A percentile compares a stretch with the other conserved stretches of the same genome.
phyloP scores from a whole-genome alignment of 2,113 vertebrate species.

The Tetrao urogallus region DNA sequence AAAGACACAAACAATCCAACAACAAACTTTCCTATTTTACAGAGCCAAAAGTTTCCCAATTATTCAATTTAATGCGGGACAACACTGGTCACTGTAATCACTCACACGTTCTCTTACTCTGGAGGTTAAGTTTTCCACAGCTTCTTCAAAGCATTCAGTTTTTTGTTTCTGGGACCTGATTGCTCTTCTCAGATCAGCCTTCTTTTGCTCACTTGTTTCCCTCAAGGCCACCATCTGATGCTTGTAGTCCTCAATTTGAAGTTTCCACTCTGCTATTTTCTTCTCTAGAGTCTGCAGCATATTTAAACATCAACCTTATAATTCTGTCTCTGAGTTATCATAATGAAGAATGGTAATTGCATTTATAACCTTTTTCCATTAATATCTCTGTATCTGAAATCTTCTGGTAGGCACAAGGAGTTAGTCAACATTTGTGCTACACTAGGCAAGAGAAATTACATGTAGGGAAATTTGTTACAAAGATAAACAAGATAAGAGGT shows the following conservation, averaged over 20 bases:
- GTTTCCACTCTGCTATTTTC: slow-evolving; percentile 78
- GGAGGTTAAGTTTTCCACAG: slow-evolving; percentile 76
- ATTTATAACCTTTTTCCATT: neutral
- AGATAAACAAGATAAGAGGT: neutral
- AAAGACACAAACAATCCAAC: neutral
- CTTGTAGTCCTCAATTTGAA: slow-evolving; percentile 74
- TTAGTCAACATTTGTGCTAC: neutral
- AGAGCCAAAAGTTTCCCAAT: neutral
- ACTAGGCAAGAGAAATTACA: neutral
- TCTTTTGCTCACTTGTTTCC: slow-evolving; percentile 76
- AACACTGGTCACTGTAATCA: neutral
- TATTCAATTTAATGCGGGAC: neutral
- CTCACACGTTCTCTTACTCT: slow-evolving; percentile 84
- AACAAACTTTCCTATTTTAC: neutral
- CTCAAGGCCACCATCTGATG: slow-evolving; percentile 68
- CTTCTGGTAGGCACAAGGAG: neutral
- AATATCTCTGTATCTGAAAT: neutral
- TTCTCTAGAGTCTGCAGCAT: slow-evolving; percentile 81
- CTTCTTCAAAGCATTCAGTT: slow-evolving; percentile 78
- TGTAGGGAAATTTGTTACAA: neutral
- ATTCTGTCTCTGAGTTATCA: neutral
- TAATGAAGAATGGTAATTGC: neutral
- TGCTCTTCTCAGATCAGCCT: slow-evolving; percentile 82
- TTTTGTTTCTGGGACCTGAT: slow-evolving; percentile 81
- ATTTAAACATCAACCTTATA: neutral